Conservation (phyloP, 2,113 vertebrate genomes). For the Fukomys damarensis region DNA sequence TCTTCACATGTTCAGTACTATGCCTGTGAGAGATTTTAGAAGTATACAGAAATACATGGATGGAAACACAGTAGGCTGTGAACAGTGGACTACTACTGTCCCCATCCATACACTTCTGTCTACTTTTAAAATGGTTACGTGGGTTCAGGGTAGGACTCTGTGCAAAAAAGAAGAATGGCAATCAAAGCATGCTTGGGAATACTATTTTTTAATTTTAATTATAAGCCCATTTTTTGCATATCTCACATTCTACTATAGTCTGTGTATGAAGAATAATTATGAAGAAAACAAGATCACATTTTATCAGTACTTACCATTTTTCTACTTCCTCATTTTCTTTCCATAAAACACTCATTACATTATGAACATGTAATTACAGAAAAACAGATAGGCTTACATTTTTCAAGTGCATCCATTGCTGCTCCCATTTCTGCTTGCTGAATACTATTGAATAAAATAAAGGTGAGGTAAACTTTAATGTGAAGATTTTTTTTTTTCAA, state of each 20-base stretch:
- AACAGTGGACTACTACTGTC: not conserved
- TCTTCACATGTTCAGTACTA: not conserved
- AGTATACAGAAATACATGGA: not conserved
- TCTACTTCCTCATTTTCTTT: constrained; percentile 64
- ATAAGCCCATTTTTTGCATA: not conserved
- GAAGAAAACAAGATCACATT: constrained; percentile 59
- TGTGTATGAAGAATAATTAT: constrained; percentile 60
- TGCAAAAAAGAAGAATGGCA: constrained; percentile 5
- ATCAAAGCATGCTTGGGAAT: constrained; percentile 11
- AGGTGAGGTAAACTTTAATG: constrained; percentile 65
- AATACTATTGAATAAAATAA: constrained; percentile 90
- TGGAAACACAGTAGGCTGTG: not conserved
- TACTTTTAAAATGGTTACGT: not conserved
- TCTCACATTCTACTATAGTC: constrained; percentile 44
- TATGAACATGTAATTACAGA: constrained; percentile 46
- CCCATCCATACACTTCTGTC: not conserved
- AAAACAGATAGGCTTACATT: constrained; percentile 92
- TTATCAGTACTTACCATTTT: constrained; percentile 48
- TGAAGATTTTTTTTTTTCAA: constrained; percentile 22
- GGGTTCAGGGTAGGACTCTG: not conserved
- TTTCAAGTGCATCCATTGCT: constrained; percentile 98
- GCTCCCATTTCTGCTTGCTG: constrained; percentile 99
- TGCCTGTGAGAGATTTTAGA: not conserved
- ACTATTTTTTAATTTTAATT: not conserved
- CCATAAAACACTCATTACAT: constrained; percentile 63